These are phyloP conservation scores for Malachius bipustulatus DNA, from an alignment of 2,888 invertebrate genomes.

Conservation along the genomic window DNA sequence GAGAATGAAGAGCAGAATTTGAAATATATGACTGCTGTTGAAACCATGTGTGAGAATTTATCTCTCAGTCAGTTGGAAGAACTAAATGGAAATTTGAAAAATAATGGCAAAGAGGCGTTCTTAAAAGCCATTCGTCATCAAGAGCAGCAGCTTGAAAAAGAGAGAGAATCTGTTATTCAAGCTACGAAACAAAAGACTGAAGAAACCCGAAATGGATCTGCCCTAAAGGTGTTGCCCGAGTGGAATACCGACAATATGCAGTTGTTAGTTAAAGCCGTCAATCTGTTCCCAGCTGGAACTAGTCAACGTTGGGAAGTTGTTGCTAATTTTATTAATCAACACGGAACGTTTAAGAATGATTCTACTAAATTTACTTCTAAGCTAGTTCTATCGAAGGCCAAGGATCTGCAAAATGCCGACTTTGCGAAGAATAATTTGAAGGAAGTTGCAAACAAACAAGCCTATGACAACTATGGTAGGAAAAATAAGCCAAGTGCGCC, in stretches of 20 bases:
- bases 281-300: slow-evolving; percentile 95
- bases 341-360: slow-evolving; percentile 48
- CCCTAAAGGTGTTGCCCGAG: slow-evolving; percentile 41
- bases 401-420: slow-evolving; percentile 82
- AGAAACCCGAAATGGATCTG: slow-evolving; percentile 36
- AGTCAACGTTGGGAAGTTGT: slow-evolving; percentile 77
- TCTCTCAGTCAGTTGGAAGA: slow-evolving; percentile 60
- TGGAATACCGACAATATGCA: slow-evolving; percentile 85
- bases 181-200: slow-evolving; percentile 39
- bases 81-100: slow-evolving; percentile 57
- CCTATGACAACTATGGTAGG: slow-evolving; percentile 83
- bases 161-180: slow-evolving; percentile 51
- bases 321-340: slow-evolving; percentile 89
- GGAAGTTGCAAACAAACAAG: slow-evolving; percentile 81
- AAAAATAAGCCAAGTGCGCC: slow-evolving; percentile 62
- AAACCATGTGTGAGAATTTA: slow-evolving; percentile 78
- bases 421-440: slow-evolving; percentile 75
- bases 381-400: slow-evolving; percentile 90
- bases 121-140: slow-evolving; percentile 54
- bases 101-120: slow-evolving; percentile 54
- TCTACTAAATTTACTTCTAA: slow-evolving; percentile 63
- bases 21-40: slow-evolving; percentile 79
- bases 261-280: slow-evolving; percentile 90
- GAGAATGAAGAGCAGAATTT: slow-evolving; percentile 60
- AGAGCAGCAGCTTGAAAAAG: slow-evolving; percentile 65